A percentile compares a stretch with the other conserved stretches of the same genome.
These are phyloP conservation scores for Eupsittula cactorum DNA, from an alignment of 2,113 vertebrate genomes.

Conservation along the genomic window DNA sequence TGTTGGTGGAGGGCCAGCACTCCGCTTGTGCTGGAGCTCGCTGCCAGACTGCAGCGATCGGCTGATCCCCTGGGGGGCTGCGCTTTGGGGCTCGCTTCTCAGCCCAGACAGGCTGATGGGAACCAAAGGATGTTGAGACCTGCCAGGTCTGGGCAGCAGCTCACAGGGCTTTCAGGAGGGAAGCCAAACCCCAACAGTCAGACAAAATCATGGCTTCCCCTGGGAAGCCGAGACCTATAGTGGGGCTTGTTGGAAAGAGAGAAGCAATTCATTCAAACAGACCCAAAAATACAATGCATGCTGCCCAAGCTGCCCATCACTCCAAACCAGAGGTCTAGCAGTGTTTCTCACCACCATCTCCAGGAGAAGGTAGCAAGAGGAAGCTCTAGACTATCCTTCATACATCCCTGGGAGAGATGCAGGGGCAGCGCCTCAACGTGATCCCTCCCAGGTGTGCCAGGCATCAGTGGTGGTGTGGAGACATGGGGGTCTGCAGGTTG, in stretches of 20 bases:
- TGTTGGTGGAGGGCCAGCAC: slow-evolving; percentile 52
- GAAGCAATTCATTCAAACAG: neutral
- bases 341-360: neutral
- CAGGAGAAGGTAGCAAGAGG: neutral
- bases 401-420: no score
- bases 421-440: accelerated
- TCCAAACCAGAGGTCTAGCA: neutral
- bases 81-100: neutral
- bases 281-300: neutral
- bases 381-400: neutral
- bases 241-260: neutral
- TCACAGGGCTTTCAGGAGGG: neutral
- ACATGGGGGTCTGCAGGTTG: neutral
- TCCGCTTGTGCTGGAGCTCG: slow-evolving; percentile 19
- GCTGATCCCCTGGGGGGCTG: neutral
- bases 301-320: neutral
- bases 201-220: neutral
- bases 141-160: slow-evolving; percentile 23
- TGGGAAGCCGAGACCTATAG: neutral
- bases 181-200: neutral
- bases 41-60: slow-evolving; percentile 42
- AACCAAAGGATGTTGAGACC: neutral
- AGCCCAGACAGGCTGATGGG: neutral
- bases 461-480: accelerated
- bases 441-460: neutral